phyloP scores from a whole-genome alignment of 2,888 invertebrate genomes.

The Drosophila multiciliata region DNA sequence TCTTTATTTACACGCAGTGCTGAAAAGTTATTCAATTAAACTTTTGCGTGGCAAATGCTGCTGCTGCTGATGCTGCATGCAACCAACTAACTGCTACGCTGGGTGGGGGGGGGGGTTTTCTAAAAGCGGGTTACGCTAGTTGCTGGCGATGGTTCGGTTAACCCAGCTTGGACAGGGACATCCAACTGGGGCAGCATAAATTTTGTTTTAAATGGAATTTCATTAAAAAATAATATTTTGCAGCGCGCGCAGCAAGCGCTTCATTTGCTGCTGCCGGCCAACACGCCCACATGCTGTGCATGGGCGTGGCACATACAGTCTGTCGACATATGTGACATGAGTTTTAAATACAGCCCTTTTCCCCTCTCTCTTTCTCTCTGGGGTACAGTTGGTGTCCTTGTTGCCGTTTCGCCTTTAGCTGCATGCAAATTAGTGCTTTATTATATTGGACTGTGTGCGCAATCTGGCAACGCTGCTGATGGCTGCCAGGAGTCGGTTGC shows the following conservation, averaged over 20 bases:
- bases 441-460: constrained; percentile 55
- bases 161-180: constrained; percentile 17
- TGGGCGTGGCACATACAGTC: constrained; percentile 47
- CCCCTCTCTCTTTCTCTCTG: neutral
- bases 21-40: constrained; percentile 78
- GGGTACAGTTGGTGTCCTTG: constrained; percentile 38
- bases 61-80: constrained; percentile 11
- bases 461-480: constrained; percentile 53
- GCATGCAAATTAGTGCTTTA: constrained; percentile 77
- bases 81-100: neutral
- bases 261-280: constrained; percentile 50
- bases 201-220: constrained; percentile 74
- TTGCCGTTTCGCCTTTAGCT: constrained; percentile 29
- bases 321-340: constrained; percentile 67
- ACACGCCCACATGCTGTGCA: constrained; percentile 32
- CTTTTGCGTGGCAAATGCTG: constrained; percentile 65
- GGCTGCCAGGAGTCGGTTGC: constrained; percentile 8
- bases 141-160: constrained; percentile 5
- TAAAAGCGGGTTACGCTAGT: neutral
- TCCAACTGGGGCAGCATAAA: constrained; percentile 58
- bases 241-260: constrained; percentile 47
- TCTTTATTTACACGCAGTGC: constrained; percentile 26
- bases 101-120: too few relatives aligned
- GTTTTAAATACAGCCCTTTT: constrained; percentile 53
- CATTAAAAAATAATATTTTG: constrained; percentile 77